Conservation (phyloP, 2,797 vertebrate genomes). For the Smutsia gigantea region DNA sequence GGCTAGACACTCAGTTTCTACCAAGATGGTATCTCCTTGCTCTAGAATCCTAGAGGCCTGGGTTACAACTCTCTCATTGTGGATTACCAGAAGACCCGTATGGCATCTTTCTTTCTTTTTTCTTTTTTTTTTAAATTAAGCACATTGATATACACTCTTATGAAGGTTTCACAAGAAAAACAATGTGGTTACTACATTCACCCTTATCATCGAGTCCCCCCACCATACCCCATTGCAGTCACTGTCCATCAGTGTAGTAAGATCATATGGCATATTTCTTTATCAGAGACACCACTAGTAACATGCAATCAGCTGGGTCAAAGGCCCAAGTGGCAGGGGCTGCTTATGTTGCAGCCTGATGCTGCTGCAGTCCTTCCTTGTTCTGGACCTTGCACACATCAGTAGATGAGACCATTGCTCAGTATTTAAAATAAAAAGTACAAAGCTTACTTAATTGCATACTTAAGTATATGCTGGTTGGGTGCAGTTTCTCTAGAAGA, state of each 20-base stretch:
- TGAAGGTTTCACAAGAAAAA: too few relatives aligned
- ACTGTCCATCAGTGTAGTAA: too few relatives aligned
- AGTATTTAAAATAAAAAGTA: not conserved
- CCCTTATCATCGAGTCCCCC: too few relatives aligned
- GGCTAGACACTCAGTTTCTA: not conserved
- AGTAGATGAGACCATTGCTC: not conserved
- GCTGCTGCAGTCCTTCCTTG: not conserved
- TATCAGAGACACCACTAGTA: not conserved
- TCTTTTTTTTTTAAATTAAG: not conserved
- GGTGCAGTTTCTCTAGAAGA: not conserved
- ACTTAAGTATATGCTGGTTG: not conserved
- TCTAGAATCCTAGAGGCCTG: not conserved
- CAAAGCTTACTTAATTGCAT: slow-evolving; percentile 7
- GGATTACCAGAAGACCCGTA: not conserved
- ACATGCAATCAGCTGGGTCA: not conserved
- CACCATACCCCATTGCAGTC: too few relatives aligned
- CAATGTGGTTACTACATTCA: too few relatives aligned
- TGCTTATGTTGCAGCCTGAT: not conserved
- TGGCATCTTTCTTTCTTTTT: not conserved
- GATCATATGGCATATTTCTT: not conserved
- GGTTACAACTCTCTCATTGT: not conserved
- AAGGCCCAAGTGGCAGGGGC: not conserved
- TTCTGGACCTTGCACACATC: not conserved
- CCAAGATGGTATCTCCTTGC: not conserved
- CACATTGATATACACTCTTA: too few relatives aligned